These are phyloP conservation scores for Molossus alvarezi DNA, from an alignment of 2,797 vertebrate genomes.

Conservation along the genomic window DNA sequence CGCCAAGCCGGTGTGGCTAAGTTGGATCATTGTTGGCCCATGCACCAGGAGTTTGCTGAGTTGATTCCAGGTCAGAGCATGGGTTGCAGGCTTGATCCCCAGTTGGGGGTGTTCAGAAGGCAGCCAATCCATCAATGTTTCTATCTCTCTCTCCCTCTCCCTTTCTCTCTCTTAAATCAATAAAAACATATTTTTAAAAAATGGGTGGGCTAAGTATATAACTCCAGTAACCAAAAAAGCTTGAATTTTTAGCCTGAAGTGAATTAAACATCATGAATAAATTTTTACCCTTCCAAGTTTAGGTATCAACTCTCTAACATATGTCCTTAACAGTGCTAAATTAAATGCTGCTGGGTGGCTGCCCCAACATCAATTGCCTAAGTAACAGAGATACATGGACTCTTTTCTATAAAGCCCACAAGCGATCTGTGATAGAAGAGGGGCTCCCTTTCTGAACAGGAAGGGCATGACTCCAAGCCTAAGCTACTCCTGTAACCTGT, in stretches of 20 bases:
- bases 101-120: too few relatives aligned
- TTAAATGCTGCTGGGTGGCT: background rate
- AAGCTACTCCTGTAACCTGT: background rate
- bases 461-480: background rate
- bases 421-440: background rate
- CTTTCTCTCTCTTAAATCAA: too few relatives aligned
- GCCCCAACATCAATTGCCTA: background rate
- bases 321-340: slow-evolving; percentile 1
- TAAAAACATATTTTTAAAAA: too few relatives aligned
- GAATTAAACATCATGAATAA: slow-evolving; percentile 28
- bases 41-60: too few relatives aligned
- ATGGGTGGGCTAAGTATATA: background rate
- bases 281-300: background rate
- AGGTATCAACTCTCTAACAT: background rate
- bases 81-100: too few relatives aligned
- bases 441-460: background rate
- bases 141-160: too few relatives aligned
- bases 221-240: slow-evolving; percentile 42
- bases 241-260: slow-evolving; percentile 29
- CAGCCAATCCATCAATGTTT: too few relatives aligned
- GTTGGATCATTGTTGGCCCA: too few relatives aligned
- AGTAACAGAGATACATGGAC: slow-evolving; percentile 8
- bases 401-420: background rate
- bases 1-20: too few relatives aligned
- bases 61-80: too few relatives aligned